A percentile compares a stretch with the other conserved stretches of the same genome.
These are phyloP conservation scores for Drosophila baimaii DNA, from an alignment of 1,140 invertebrate species.

Conservation along the genomic window DNA sequence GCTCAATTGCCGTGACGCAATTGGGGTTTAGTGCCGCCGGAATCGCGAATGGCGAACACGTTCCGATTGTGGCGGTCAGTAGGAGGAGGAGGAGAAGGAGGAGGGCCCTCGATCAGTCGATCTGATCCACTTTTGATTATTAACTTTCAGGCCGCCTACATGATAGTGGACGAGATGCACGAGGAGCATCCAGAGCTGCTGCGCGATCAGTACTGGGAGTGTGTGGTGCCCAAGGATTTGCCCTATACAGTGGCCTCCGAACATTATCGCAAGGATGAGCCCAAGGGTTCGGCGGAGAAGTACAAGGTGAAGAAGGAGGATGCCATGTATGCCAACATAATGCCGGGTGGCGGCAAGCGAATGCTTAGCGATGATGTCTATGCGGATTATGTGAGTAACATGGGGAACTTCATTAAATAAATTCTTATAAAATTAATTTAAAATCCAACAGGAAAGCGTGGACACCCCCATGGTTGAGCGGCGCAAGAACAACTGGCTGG, in stretches of 20 bases:
- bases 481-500: conserved; percentile 94
- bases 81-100: too few relatives aligned
- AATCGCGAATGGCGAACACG: conserved; percentile 67
- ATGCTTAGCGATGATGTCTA: conserved; percentile 92
- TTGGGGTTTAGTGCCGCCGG: conserved; percentile 47
- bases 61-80: conserved; percentile 23
- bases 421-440: too few relatives aligned
- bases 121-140: conserved; percentile 48
- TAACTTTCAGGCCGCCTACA: conserved; percentile 90
- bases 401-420: background rate
- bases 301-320: conserved; percentile 93
- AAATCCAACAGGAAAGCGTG: conserved; percentile 89
- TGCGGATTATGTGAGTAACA: conserved; percentile 91
- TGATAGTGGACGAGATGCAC: conserved; percentile 96
- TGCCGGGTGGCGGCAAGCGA: conserved; percentile 85
- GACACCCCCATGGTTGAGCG: conserved; percentile 93
- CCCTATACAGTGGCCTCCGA: conserved; percentile 94
- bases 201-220: conserved; percentile 95
- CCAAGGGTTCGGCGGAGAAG: conserved; percentile 92
- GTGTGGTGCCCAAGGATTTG: conserved; percentile 93
- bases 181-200: conserved; percentile 94
- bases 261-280: conserved; percentile 91
- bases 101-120: conserved; percentile 51
- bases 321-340: conserved; percentile 90
- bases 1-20: conserved; percentile 65